Evolutionary conservation across 23 tunicate genomes (phyloP).

Genomic region (Oikopleura albicans): DNA sequence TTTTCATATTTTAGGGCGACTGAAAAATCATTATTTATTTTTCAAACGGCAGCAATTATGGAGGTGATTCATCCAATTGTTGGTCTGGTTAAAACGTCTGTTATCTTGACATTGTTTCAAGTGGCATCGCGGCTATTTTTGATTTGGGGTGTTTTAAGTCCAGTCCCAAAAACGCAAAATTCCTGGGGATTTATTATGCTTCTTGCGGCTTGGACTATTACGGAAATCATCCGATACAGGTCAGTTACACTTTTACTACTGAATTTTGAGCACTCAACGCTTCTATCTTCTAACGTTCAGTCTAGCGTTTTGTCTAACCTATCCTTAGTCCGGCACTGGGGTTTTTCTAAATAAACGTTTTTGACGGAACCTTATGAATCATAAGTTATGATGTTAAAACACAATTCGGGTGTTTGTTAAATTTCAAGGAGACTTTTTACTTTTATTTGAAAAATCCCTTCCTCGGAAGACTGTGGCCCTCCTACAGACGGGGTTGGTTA

Average conservation of each 20-base stretch:
- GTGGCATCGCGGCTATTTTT: neutral
- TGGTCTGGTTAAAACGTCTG: neutral
- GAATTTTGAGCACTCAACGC: no score
- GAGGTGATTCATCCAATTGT: neutral
- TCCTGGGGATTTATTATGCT: slow-evolving; percentile 7
- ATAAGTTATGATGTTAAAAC: neutral
- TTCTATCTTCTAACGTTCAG: no score
- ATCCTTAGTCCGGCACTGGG: no score
- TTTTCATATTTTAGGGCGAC: slow-evolving; percentile 17
- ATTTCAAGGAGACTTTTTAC: no score
- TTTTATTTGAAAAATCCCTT: no score
- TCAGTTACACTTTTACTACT: no score
- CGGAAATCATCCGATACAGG: slow-evolving; percentile 9
- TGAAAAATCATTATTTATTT: slow-evolving; percentile 5
- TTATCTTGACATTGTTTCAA: neutral
- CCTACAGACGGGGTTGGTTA: no score
- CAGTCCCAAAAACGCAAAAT: slow-evolving; percentile 10
- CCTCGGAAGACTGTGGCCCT: no score
- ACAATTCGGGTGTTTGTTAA: neutral
- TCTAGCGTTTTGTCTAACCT: no score
- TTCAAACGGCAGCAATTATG: neutral
- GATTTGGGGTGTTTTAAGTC: neutral
- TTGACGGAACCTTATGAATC: neutral
- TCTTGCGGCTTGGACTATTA: slow-evolving; percentile 10
- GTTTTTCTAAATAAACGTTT: no score